Base-by-base conservation (phyloP, 23 tunicate genomes). In the Ciona savignyi region DNA sequence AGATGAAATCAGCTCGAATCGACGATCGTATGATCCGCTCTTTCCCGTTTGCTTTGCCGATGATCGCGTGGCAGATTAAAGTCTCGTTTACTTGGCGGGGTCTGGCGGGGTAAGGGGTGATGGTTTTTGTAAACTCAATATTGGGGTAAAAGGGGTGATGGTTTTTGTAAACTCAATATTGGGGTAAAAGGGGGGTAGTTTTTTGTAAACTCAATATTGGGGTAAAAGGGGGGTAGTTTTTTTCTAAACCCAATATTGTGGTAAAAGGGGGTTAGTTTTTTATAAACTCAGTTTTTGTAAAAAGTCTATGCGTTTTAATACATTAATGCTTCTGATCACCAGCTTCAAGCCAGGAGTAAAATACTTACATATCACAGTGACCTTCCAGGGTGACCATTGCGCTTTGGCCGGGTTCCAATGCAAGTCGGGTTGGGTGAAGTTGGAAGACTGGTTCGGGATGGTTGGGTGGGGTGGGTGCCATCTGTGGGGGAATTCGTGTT, bases 31-130 rank as follows among this genome's bases (percentile, higher is more conserved):
- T 79, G 27, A 94, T 83, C 33, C 74, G 68, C 70, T 94, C 99
- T 49, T 94, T 94, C 4, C 95, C 95, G 63, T 84, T 78, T 29
- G 95, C 91, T 75, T 82, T 87, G 4, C 99, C 99, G 35, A 94
- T 83, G 74, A 94, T 87, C 15, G 99, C 86, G 76, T 87, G 91
- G 63, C 99, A 94, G 9, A 75, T 25, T 15, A 94, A 63, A 3
- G 82, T 83, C 78, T 94, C 99, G 31, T 63, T 22, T 0, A 94
- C 99, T 83, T 81, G 82, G 21, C 74, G 68, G 0, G 99, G 86
- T 23, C 97, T 91, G 84, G 11, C n/a, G n/a, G n/a, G n/a, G n/a
- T n/a, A n/a, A n/a, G n/a, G n/a, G n/a, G n/a, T n/a, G n/a, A n/a
- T n/a, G n/a, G n/a, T n/a, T n/a, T n/a, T n/a, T n/a, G n/a, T n/a